phyloP scores from a whole-genome alignment of 2,113 vertebrate species.

The Periophthalmus modestus region DNA sequence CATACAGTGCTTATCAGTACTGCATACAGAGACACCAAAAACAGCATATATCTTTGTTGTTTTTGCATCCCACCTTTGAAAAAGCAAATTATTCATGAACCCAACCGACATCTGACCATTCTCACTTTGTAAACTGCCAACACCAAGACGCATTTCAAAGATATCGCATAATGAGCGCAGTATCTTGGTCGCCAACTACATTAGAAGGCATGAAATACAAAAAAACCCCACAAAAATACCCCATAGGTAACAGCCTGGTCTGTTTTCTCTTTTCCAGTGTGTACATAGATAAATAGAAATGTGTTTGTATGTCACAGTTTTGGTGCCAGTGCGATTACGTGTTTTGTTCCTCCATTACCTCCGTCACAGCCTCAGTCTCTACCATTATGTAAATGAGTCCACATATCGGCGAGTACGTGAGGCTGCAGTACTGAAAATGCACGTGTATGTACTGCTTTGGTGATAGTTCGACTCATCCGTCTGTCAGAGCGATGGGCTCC shows the following conservation, averaged over 20 bases:
- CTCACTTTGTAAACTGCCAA: background rate
- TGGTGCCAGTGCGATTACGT: background rate
- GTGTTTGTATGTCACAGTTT: constrained; percentile 9
- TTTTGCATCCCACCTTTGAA: background rate
- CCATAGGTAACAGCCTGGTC: background rate
- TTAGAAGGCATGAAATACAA: background rate
- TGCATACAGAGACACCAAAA: background rate
- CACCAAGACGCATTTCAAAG: background rate
- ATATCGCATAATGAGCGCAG: background rate
- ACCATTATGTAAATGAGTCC: constrained; percentile 34
- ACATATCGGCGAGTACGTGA: constrained; percentile 8
- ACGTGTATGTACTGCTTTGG: constrained; percentile 14
- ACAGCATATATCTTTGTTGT: background rate
- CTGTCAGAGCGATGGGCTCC: constrained; percentile 22
- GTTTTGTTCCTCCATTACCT: constrained; percentile 13
- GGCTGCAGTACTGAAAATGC: constrained; percentile 3
- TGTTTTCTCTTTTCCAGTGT: background rate
- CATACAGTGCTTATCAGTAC: no score
- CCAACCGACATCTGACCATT: background rate
- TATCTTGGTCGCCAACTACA: background rate
- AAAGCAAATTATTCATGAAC: background rate
- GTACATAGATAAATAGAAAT: constrained; percentile 16
- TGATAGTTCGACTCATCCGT: constrained; percentile 14
- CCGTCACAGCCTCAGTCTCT: constrained; percentile 20
- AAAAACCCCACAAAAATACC: background rate